A percentile compares a stretch with the other conserved stretches of the same genome.
Evolutionary conservation across 53 echinoderm and acorn worm genomes (phyloP).

Genomic region (Echinarachnius parma): DNA sequence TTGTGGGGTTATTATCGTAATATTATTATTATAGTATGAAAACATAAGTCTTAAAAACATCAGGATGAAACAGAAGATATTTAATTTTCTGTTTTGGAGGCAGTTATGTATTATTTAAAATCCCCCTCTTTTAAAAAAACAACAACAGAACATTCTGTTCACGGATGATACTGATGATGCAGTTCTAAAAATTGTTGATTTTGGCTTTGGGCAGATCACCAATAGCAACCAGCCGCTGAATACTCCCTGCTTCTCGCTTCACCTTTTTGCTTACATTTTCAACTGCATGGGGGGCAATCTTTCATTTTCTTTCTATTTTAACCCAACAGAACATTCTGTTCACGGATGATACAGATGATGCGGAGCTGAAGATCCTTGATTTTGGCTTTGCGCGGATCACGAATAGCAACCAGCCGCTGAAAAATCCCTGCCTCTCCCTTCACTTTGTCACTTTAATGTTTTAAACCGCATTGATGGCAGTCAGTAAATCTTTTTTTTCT

Average conservation of each 20-base stretch:
- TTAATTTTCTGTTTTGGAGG: too few species aligned
- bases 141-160: conserved; percentile 90
- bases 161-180: conserved; percentile 83
- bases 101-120: too few species aligned
- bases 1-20: too few species aligned
- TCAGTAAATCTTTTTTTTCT: too few species aligned
- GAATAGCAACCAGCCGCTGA: conserved; percentile 83
- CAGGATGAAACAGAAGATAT: too few species aligned
- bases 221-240: conserved; percentile 84
- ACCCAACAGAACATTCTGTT: conserved; percentile 80
- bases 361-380: conserved; percentile 92
- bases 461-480: too few species aligned
- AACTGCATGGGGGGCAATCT: too few species aligned
- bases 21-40: too few species aligned
- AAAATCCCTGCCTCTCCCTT: conserved; percentile 91
- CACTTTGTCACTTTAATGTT: conserved; percentile 89
- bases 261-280: conserved; percentile 92
- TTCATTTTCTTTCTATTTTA: not conserved
- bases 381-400: conserved; percentile 96
- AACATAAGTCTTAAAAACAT: too few species aligned
- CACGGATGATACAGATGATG: conserved; percentile 79
- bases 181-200: conserved; percentile 92
- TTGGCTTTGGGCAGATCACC: conserved; percentile 93
- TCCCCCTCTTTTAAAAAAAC: too few species aligned
- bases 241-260: conserved; percentile 94